Evolutionary conservation across 2,113 vertebrate genomes (phyloP), one percentile per base, ranked within the genome.

Genomic region (Acinonyx jubatus): DNA sequence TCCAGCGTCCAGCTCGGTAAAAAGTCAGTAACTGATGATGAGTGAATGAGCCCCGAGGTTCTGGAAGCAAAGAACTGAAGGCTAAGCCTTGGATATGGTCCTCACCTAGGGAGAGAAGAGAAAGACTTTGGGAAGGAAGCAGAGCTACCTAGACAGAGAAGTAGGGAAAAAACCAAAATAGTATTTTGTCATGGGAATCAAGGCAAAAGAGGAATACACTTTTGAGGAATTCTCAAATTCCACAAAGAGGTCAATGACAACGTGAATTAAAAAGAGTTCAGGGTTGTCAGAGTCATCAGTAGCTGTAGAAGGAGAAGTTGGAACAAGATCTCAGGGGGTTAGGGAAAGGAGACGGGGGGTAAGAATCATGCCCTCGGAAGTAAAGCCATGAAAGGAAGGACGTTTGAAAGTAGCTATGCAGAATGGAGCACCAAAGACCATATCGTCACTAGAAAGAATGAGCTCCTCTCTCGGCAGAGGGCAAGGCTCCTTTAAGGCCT

Each of bases 391-490:
- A 71, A 66, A 73, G 38, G 52, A 73, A 50, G 31, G 21, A 31
- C 50, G 61, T 14, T 36, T 29, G 63, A 45, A 91, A 36, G 12
- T 55, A 63, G 15, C 55, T 14, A 61, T 27, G 57, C 16, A 33
- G 61, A 71, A 31, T 15, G 79, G 38, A 45, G 18, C 50, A 69
- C 78, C 15, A 55, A 31, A n/a, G 45, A 10, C 21, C 16, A 21
- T 27, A 1, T 25, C 21, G 4, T n/a, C 0, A 0, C 19, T 31
- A 4, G 76, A 36, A 8, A 18, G 29, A 5, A 2, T 4, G 21
- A 29, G 15, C 65, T 27, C 41, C 4, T 68, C 25, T 63, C 18
- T 48, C 15, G 63, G 27, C 36, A 6, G 61, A 10, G n/a, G 1
- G 1, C 6, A 31, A 14, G 36, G 7, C 10, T 38, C 36, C 61